Conservation (phyloP, 1,140 invertebrate genomes). For the Bombus picipes region DNA sequence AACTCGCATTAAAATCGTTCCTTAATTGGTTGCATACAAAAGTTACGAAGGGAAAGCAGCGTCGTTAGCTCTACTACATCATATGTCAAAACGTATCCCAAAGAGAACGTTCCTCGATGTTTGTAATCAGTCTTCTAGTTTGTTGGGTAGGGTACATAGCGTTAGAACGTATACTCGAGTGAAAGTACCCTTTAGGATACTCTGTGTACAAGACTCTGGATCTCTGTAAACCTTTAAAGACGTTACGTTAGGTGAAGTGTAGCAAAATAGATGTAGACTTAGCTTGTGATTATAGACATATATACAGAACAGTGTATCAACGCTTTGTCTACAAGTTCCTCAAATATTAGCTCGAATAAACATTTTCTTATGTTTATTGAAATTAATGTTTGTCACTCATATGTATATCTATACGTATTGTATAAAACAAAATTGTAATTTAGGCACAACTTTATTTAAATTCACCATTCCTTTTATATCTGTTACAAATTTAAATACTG, state of each 20-base stretch:
- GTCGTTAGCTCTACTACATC: conserved; percentile 38
- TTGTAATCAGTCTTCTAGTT: conserved; percentile 56
- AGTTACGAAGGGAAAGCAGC: conserved; percentile 20
- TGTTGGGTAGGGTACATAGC: conserved; percentile 56
- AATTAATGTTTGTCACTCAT: background rate
- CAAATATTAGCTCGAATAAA: background rate
- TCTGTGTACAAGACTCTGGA: background rate
- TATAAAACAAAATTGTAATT: too few relatives aligned
- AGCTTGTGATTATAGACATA: background rate
- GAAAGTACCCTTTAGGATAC: conserved; percentile 48
- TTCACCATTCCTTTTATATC: too few relatives aligned
- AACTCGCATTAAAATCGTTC: background rate
- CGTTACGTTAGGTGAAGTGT: conserved; percentile 12
- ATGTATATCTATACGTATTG: too few relatives aligned
- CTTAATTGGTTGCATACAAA: conserved; percentile 1
- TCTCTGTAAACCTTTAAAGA: conserved; percentile 13
- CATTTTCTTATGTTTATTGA: background rate
- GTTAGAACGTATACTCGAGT: conserved; percentile 13
- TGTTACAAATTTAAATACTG: too few relatives aligned
- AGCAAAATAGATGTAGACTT: background rate
- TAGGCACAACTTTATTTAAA: too few relatives aligned
- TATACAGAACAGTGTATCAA: background rate
- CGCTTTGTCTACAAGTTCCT: background rate
- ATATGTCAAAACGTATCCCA: conserved; percentile 1
- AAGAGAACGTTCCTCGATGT: conserved; percentile 45